Evolutionary conservation across 2,888 invertebrate genomes (phyloP).

Genomic region (Ecliptopera silaceata): DNA sequence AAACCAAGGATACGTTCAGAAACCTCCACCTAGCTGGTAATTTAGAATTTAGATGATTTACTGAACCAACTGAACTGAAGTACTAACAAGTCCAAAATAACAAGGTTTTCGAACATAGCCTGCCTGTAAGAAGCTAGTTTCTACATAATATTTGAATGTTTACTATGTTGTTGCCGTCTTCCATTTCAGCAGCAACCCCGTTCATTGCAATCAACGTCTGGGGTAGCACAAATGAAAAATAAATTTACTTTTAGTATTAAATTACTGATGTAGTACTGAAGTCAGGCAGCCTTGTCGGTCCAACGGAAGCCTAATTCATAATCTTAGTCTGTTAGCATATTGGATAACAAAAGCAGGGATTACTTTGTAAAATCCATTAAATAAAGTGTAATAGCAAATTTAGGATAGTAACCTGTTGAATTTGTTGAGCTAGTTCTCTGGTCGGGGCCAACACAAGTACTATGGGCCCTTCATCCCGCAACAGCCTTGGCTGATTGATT

Average conservation of each 20-base stretch:
- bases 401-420: conserved; percentile 86
- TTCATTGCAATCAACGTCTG: conserved; percentile 79
- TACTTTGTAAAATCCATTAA: conserved; percentile 9
- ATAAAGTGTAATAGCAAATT: conserved; percentile 2
- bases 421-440: conserved; percentile 94
- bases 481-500: conserved; percentile 92
- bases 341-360: conserved; percentile 24
- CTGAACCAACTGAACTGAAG: conserved; percentile 39
- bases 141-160: conserved; percentile 69
- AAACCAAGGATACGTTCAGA: conserved; percentile 78
- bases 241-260: conserved; percentile 51
- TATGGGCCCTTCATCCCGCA: conserved; percentile 96
- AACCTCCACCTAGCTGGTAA: conserved; percentile 61
- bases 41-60: conserved; percentile 45
- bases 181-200: conserved; percentile 71
- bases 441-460: conserved; percentile 95
- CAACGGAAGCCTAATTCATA: conserved; percentile 39
- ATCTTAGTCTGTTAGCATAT: conserved; percentile 24
- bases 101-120: conserved; percentile 82
- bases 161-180: conserved; percentile 71
- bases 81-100: conserved; percentile 34
- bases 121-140: conserved; percentile 64
- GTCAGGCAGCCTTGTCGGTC: conserved; percentile 39
- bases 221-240: conserved; percentile 67
- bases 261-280: conserved; percentile 18